Evolutionary conservation across 2,113 vertebrate genomes (phyloP).

Genomic region (Ceratotherium simum): DNA sequence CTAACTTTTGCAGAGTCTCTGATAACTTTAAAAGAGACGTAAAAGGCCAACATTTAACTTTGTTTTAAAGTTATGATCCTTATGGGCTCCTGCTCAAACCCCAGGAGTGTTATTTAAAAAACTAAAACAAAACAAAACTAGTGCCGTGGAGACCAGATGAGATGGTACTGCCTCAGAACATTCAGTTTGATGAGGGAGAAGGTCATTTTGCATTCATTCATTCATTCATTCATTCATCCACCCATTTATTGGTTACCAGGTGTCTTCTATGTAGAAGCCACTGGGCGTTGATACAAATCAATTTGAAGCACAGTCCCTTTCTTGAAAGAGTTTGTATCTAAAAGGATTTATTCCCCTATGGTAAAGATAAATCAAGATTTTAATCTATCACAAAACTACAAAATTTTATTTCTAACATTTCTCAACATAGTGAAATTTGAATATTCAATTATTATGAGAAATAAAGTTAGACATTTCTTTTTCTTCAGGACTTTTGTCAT

Average conservation of each 20-base stretch:
- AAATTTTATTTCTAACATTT: background rate
- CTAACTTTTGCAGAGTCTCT: background rate
- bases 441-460: background rate
- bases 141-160: background rate
- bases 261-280: background rate
- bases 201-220: background rate
- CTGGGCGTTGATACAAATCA: background rate
- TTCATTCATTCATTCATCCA: background rate
- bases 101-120: background rate
- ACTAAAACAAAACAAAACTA: background rate
- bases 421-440: conserved; percentile 4
- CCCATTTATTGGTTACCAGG: background rate
- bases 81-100: background rate
- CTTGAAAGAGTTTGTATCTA: background rate
- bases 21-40: background rate
- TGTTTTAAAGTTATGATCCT: background rate
- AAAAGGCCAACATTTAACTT: conserved; percentile 13
- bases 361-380: conserved; percentile 13
- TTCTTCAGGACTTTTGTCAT: background rate
- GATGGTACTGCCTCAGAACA: background rate
- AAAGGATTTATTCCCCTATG: background rate
- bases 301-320: background rate
- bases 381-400: background rate
- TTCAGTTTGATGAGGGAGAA: background rate
- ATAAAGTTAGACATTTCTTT: conserved; percentile 3